Base-by-base conservation (phyloP, 2,888 invertebrate species). In the Phlogophora meticulosa region DNA sequence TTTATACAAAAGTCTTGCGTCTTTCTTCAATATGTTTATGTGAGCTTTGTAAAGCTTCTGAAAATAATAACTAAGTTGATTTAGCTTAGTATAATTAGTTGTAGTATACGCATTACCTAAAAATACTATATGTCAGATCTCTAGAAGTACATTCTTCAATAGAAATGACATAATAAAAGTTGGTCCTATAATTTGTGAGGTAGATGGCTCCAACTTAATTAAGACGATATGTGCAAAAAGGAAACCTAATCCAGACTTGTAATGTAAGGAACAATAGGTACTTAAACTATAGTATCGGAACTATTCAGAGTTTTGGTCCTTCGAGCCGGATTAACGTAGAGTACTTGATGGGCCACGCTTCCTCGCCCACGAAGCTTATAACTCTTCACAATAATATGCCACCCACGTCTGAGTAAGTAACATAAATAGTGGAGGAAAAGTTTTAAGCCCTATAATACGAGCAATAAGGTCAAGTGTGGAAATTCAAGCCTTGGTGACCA, bases 291-390 rank as follows among this genome's bases (percentile, higher is more conserved):
- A 56, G 38, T 61, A 69, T 69, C 28, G 28, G 72, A 81, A 81
- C 81, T 77, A 82, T 83, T 81, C 73, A 69, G 80, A 67, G 73
- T 76, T 70, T 71, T 32, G 67, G 80, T 78, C 81, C 82, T 83
- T 79, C 72, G 68, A 78, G 71, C 75, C 77, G 86, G 82, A 85
- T 83, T 83, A 83, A 82, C 64, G 71, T 67, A 65, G 60, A 77
- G 74, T 72, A 77, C 76, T 74, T 80, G 78, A 82, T 76, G 74
- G 78, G 68, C 53, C 51, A 73, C 57, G 70, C 68, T 74, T 71
- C 60, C 32, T 51, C 69, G 45, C 63, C 69, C 72, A 61, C 68
- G 42, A 42, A 61, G 49, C 63, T 62, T 59, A 59, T 53, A 61
- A 70, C 68, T 78, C 58, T 56, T 58, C 57, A 56, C 73, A 72